phyloP scores from a whole-genome alignment of 53 echinoderm and acorn worm species.

The Apostichopus leukothele region DNA sequence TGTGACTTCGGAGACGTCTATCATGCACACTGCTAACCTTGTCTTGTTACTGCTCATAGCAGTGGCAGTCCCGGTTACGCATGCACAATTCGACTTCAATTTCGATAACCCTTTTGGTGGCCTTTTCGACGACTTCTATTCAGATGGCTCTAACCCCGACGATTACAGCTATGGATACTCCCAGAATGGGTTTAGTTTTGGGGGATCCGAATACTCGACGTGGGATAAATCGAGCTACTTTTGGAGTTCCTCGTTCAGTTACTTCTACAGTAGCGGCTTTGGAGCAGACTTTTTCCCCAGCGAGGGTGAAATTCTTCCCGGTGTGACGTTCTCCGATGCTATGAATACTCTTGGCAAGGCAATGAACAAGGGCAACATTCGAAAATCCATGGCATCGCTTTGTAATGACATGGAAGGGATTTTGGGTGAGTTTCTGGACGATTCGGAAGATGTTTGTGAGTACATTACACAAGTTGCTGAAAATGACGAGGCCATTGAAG shows the following conservation, averaged over 20 bases:
- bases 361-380: slow-evolving; percentile 12
- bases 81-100: not conserved
- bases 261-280: not conserved
- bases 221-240: not conserved
- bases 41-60: too few species aligned
- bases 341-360: slow-evolving; percentile 44
- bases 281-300: not conserved
- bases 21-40: too few species aligned
- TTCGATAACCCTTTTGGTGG: not conserved
- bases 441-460: not conserved
- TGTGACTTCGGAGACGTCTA: too few species aligned
- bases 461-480: not conserved
- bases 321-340: slow-evolving; percentile 36
- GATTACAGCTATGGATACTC: not conserved
- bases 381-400: slow-evolving; percentile 17
- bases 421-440: not conserved
- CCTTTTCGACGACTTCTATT: not conserved
- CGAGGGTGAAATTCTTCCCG: slow-evolving; percentile 37
- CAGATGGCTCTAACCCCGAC: not conserved
- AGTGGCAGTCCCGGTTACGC: not conserved
- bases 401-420: slow-evolving; percentile 33
- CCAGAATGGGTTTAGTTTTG: not conserved
- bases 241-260: not conserved
- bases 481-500: not conserved
- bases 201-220: not conserved